Percentiles rank a stretch among this genome's conserved stretches.
Evolutionary conservation across 1,140 invertebrate genomes (phyloP).

Genomic region (Gonioctena quinquepunctata): DNA sequence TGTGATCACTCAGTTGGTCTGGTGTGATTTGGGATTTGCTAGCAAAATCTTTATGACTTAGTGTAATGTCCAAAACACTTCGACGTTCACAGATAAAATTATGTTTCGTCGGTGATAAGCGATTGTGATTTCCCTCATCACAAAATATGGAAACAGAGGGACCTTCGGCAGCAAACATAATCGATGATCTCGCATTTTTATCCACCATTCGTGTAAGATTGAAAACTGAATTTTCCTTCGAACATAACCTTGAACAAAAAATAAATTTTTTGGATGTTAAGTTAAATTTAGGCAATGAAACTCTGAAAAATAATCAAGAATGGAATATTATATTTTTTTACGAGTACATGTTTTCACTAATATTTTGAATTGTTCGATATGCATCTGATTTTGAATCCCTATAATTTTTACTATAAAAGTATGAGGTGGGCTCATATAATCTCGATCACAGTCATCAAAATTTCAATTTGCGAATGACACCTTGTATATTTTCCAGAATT

Average conservation of each 20-base stretch:
- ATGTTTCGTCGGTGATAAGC: conserved; percentile 69
- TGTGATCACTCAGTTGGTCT: conserved; percentile 39
- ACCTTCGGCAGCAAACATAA: conserved; percentile 61
- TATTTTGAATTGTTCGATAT: no score
- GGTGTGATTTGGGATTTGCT: conserved; percentile 29
- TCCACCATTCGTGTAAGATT: conserved; percentile 55
- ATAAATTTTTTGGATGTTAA: no score
- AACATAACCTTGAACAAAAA: conserved; percentile 49
- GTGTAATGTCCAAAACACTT: conserved; percentile 67
- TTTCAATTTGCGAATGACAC: no score
- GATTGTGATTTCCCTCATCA: conserved; percentile 64
- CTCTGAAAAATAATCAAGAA: no score
- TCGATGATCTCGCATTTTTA: conserved; percentile 58
- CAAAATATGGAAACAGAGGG: conserved; percentile 64
- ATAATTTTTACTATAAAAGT: no score
- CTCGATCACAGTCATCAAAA: no score
- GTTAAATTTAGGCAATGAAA: no score
- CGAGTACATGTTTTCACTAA: no score
- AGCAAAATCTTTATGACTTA: conserved; percentile 63
- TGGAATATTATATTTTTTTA: no score
- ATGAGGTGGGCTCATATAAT: no score
- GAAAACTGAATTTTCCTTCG: conserved; percentile 35
- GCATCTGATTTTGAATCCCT: no score
- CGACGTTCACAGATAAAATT: conserved; percentile 66
- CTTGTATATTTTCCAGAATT: no score